These are phyloP conservation scores for Prorops nasuta DNA, from an alignment of 1,140 invertebrate genomes.

Conservation along the genomic window DNA sequence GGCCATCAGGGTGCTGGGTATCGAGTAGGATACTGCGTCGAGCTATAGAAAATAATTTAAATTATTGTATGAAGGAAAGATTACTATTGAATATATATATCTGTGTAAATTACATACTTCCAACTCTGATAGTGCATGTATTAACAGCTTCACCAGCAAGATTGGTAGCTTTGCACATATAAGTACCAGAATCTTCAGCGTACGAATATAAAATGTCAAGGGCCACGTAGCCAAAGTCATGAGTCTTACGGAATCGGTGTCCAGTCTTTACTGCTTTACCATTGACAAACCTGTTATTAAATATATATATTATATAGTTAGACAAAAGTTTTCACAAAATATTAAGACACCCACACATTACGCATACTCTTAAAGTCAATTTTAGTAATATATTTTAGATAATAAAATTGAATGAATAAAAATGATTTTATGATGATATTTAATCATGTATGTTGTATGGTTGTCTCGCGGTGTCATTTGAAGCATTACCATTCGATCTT, in stretches of 20 bases:
- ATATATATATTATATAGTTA: too few species aligned
- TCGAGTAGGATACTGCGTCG: conserved; percentile 83
- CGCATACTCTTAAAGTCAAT: too few species aligned
- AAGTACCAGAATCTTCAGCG: conserved; percentile 90
- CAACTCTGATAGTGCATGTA: conserved; percentile 82
- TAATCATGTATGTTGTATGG: too few species aligned
- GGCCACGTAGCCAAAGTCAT: conserved; percentile 95
- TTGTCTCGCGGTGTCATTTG: too few species aligned
- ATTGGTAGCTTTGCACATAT: conserved; percentile 93
- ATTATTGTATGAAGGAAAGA: not conserved
- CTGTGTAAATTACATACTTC: conserved; percentile 59
- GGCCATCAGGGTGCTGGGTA: conserved; percentile 88
- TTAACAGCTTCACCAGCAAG: conserved; percentile 88
- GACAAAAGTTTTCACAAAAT: too few species aligned
- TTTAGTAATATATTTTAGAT: too few species aligned
- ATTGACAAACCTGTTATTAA: conserved; percentile 50
- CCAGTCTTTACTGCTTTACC: conserved; percentile 59
- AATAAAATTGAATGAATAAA: not conserved
- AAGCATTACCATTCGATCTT: conserved; percentile 90
- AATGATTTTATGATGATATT: not conserved
- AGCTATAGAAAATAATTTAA: conserved; percentile 51
- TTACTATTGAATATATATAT: not conserved
- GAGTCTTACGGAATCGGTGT: conserved; percentile 86
- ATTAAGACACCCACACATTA: too few species aligned
- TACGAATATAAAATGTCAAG: conserved; percentile 92